Evolutionary conservation across 2,888 invertebrate species (phyloP).

Genomic region (Oxyscelio sp.): DNA sequence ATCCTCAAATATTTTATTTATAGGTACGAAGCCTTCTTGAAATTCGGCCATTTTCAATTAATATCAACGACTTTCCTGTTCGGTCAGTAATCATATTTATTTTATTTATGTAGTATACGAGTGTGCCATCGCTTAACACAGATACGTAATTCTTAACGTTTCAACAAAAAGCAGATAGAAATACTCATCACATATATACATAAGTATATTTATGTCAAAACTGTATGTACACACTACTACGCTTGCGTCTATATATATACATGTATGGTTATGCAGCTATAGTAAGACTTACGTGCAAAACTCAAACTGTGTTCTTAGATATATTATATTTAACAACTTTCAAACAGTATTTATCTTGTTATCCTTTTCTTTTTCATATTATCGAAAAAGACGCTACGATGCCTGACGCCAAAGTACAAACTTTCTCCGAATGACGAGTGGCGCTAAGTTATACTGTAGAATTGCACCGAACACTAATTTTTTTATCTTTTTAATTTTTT

Average conservation of each 20-base stretch:
- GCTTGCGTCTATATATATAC: neutral
- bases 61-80: constrained; percentile 32
- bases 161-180: constrained; percentile 56
- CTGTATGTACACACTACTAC: constrained; percentile 24
- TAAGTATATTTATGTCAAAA: constrained; percentile 52
- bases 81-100: constrained; percentile 50
- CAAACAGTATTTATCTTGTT: constrained; percentile 26
- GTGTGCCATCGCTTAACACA: constrained; percentile 46
- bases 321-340: constrained; percentile 52
- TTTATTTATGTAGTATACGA: constrained; percentile 43
- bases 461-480: too few species aligned
- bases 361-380: constrained; percentile 50
- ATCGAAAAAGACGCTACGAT: constrained; percentile 33
- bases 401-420: constrained; percentile 16
- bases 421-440: constrained; percentile 44
- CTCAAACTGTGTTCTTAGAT: constrained; percentile 20
- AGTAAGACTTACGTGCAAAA: constrained; percentile 9
- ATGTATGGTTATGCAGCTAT: neutral
- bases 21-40: constrained; percentile 41
- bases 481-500: too few species aligned
- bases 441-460: constrained; percentile 17
- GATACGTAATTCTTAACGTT: constrained; percentile 56
- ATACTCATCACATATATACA: constrained; percentile 46
- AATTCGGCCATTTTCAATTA: constrained; percentile 65
- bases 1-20: constrained; percentile 60